Conservation (phyloP, 2,113 vertebrate genomes). For the Tetrao urogallus region DNA sequence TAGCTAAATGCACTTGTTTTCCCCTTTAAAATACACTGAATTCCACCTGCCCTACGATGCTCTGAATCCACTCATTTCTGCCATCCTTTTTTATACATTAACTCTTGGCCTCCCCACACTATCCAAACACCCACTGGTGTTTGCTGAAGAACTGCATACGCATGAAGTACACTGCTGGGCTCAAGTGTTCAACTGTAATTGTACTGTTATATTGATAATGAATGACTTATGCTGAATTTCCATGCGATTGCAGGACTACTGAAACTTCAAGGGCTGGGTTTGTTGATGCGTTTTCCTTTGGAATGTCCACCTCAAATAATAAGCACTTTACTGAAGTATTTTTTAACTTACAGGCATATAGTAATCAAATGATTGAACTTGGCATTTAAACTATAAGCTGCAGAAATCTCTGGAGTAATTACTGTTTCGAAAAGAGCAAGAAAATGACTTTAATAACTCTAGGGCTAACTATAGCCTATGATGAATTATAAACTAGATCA, state of each 20-base stretch:
- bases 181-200: background rate
- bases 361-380: background rate
- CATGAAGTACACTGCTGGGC: background rate
- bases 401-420: background rate
- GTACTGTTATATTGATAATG: background rate
- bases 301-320: background rate
- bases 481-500: constrained; percentile 51
- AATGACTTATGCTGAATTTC: background rate
- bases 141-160: background rate
- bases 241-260: background rate
- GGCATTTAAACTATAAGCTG: background rate
- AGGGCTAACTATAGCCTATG: constrained; percentile 30
- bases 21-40: background rate
- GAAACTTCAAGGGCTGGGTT: background rate
- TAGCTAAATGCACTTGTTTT: background rate
- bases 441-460: background rate
- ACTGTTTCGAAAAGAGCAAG: constrained; percentile 9
- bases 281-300: background rate
- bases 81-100: background rate
- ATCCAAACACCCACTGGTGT: background rate
- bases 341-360: background rate
- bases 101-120: background rate
- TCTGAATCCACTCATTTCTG: background rate
- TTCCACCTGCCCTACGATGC: background rate
- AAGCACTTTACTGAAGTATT: background rate